Conservation (phyloP, 2,888 invertebrate species). For the Helicoverpa assulta region DNA sequence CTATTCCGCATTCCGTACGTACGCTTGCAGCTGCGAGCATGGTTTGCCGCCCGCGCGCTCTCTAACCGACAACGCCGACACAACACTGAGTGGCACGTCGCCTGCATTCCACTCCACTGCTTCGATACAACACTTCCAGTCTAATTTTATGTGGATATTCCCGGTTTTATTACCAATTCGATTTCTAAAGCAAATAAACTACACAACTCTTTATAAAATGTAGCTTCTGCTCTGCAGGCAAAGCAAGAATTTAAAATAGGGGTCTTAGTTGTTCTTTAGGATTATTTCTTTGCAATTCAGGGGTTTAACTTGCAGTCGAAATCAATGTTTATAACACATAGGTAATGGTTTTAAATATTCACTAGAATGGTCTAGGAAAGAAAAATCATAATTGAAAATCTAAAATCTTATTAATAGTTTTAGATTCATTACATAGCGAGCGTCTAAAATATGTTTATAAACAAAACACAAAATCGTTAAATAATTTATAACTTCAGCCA, state of each 20-base stretch:
- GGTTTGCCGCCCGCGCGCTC: slow-evolving; percentile 79
- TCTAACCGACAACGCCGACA: slow-evolving; percentile 76
- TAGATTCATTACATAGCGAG: background rate
- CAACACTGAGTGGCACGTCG: slow-evolving; percentile 76
- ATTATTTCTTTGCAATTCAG: background rate
- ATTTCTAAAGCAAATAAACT: slow-evolving; percentile 47
- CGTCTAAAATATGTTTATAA: slow-evolving; percentile 24
- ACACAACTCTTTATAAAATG: slow-evolving; percentile 19
- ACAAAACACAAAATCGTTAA: slow-evolving; percentile 59
- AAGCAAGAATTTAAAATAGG: slow-evolving; percentile 33
- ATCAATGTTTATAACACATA: no score
- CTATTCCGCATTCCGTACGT: slow-evolving; percentile 81
- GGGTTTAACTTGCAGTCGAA: background rate
- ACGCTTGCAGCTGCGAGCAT: slow-evolving; percentile 76
- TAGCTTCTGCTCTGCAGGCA: slow-evolving; percentile 12
- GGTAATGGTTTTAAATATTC: no score
- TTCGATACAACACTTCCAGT: slow-evolving; percentile 76
- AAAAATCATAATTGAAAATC: no score
- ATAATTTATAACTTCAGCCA: slow-evolving; percentile 70
- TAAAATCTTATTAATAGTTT: background rate
- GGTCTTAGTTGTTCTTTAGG: background rate
- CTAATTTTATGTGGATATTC: slow-evolving; percentile 68
- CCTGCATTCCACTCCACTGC: slow-evolving; percentile 81
- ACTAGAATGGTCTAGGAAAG: no score
- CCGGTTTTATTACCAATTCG: slow-evolving; percentile 65